Base-by-base conservation (phyloP, 2,888 invertebrate species). In the Aspidiotus destructor region DNA sequence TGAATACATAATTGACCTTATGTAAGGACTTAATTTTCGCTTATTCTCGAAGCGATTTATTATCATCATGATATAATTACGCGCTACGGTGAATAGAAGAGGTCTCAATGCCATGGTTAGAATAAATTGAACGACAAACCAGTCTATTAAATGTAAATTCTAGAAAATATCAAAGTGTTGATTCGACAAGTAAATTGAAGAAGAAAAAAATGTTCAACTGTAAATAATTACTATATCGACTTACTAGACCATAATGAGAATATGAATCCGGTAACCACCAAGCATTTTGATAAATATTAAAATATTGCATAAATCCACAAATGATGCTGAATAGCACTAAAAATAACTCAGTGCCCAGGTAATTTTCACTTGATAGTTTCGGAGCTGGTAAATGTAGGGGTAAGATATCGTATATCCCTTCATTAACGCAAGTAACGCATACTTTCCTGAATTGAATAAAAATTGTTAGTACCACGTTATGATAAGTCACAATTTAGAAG, bases 221-320 rank as follows among this genome's bases (percentile, higher is more conserved):
- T 1, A 55, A 54, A 64, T 15, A 28, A 15, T 13, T 28, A 28
- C 5, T 28, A 28, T 28, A 61, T 16, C 1, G 17, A 1, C 15
- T 13, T 67, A 67, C 67, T 60, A 67, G 15, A 60, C 67, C 67
- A 40, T 42, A 67, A 60, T 67, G 67, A 69, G 71, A 72, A 70
- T 92, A 87, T 0, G 95, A 93, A 76, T 96, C 87, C 0, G 95
- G 93, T 65, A 97, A 78, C 98, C 98, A 99, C 95, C 96, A 99
- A 13, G 92, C 89, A 2, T 94, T 95, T 73, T 93, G 85, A 76
- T 98, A 98, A 52, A 98, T 82, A 80, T 98, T 94, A 55, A 98
- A 81, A 76, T 95, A 92, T 79, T 99, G 98, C 69, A 96, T 81
- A 68, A 86, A 87, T 28, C 67, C 67, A 41, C 67, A 67, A 48